These are phyloP conservation scores for Atherinosoma microstoma DNA, from an alignment of 2,797 vertebrate species.

Conservation along the genomic window DNA sequence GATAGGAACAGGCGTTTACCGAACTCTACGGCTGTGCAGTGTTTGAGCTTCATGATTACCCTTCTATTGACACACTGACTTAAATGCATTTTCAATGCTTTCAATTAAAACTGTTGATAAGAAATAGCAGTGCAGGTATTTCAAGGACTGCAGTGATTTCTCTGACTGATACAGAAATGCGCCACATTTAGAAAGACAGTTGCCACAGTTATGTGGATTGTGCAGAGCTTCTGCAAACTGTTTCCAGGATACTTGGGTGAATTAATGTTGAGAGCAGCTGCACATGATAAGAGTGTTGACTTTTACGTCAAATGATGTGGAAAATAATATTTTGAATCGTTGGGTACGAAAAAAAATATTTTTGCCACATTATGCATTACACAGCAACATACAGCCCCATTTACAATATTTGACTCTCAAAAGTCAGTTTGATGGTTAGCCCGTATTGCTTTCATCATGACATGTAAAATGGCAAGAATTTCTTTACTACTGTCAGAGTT, in stretches of 20 bases:
- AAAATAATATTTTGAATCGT: background rate
- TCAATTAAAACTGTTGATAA: background rate
- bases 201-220: background rate
- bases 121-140: background rate
- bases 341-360: too few species aligned
- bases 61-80: background rate
- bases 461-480: constrained; percentile 23
- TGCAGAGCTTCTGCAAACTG: background rate
- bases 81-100: background rate
- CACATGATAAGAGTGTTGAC: background rate
- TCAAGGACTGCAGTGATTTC: background rate
- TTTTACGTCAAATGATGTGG: background rate
- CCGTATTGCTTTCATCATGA: background rate
- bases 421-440: background rate
- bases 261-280: background rate
- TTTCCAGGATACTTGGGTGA: background rate
- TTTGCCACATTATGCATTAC: too few species aligned
- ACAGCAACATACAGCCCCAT: background rate
- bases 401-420: background rate
- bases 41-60: background rate
- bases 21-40: background rate
- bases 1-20: background rate
- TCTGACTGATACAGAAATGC: background rate
- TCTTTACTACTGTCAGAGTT: constrained; percentile 30
- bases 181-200: background rate